Percentiles rank a stretch among this genome's conserved stretches.
These are phyloP conservation scores for Notodonta dromedarius DNA, from an alignment of 2,888 invertebrate genomes.

Conservation along the genomic window DNA sequence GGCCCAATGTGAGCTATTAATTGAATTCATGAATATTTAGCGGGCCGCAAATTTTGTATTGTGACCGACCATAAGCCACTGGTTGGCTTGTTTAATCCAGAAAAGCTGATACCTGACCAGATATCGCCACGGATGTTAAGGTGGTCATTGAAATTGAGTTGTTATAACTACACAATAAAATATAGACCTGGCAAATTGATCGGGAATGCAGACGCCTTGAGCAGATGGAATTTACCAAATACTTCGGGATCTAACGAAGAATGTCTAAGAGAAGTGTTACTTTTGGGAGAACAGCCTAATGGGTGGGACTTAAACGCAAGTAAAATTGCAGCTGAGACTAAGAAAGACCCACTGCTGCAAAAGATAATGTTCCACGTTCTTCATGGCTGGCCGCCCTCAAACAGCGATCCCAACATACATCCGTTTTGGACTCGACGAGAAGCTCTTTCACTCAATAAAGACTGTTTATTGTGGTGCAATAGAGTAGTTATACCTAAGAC, in stretches of 20 bases:
- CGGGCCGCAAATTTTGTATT: neutral
- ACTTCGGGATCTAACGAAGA: neutral
- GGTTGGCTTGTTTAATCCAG: too few species aligned
- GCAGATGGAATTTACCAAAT: conserved; percentile 14
- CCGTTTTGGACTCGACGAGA: conserved; percentile 19
- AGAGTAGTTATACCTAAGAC: conserved; percentile 9
- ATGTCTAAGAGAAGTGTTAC: conserved; percentile 4
- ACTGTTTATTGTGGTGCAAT: conserved; percentile 29
- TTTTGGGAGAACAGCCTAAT: conserved; percentile 5
- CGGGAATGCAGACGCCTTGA: conserved; percentile 25
- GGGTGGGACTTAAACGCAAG: conserved; percentile 4
- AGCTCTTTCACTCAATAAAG: conserved; percentile 9
- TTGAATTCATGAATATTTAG: neutral
- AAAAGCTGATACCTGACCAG: conserved; percentile 14
- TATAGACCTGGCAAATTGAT: conserved; percentile 32
- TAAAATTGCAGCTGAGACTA: neutral
- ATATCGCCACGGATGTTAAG: conserved; percentile 31
- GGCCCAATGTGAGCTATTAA: neutral
- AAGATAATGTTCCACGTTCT: conserved; percentile 11
- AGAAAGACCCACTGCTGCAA: neutral
- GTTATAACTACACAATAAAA: conserved; percentile 25
- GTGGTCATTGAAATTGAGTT: conserved; percentile 25
- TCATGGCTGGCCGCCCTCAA: conserved; percentile 23
- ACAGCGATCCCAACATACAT: conserved; percentile 6
- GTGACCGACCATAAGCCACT: neutral